Evolutionary conservation across 2,113 vertebrate species (phyloP).

Genomic region (Pan paniscus): DNA sequence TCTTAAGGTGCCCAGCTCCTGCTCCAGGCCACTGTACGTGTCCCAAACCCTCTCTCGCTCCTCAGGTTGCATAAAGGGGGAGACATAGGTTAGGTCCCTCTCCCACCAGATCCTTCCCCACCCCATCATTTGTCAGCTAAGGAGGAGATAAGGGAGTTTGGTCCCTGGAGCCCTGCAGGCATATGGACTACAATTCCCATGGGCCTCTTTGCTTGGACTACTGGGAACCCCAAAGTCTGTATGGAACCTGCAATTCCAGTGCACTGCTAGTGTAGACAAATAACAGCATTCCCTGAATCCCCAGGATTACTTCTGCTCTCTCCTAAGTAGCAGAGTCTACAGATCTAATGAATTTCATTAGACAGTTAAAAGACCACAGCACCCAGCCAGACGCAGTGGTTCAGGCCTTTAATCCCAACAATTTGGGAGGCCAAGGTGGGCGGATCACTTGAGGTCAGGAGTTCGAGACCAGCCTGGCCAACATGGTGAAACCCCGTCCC

Average conservation of each 20-base stretch:
- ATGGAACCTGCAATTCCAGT: neutral
- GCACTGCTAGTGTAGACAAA: neutral
- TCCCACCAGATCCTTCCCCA: too few relatives aligned
- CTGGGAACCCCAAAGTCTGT: neutral
- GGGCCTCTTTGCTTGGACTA: neutral
- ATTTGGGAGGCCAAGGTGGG: too few relatives aligned
- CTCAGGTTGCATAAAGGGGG: slow-evolving; percentile 67
- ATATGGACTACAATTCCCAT: neutral
- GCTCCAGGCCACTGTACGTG: slow-evolving; percentile 90
- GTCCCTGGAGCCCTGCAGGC: rapidly evolving
- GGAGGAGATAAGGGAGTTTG: neutral
- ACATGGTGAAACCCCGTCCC: too few relatives aligned
- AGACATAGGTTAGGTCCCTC: neutral
- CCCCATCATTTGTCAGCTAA: neutral
- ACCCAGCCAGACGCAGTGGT: too few relatives aligned
- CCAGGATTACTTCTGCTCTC: neutral
- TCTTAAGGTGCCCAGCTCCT: slow-evolving; percentile 88
- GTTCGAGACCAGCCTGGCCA: too few relatives aligned
- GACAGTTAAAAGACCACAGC: neutral
- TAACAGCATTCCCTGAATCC: neutral
- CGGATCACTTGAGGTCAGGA: too few relatives aligned
- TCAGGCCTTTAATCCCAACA: too few relatives aligned
- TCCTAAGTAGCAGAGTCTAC: neutral
- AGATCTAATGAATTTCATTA: neutral
- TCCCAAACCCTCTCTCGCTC: slow-evolving; percentile 91